These are phyloP conservation scores for Hafferia zeledoni DNA, from an alignment of 2,797 vertebrate genomes.

Conservation along the genomic window DNA sequence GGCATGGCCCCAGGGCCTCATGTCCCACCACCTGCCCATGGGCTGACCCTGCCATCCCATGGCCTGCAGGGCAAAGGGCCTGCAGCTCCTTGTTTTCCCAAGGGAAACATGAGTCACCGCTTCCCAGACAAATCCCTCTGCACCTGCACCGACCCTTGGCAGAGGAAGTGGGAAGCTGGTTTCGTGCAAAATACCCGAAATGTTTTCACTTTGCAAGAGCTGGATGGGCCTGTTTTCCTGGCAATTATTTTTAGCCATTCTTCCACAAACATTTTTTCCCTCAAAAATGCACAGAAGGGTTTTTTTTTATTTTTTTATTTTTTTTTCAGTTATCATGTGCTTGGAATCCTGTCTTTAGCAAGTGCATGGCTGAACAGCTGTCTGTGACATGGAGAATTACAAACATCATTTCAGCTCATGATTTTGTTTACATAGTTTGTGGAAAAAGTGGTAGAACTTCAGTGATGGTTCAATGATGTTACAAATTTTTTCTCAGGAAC, in stretches of 20 bases:
- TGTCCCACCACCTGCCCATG: neutral
- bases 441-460: slow-evolving; percentile 24
- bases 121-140: neutral
- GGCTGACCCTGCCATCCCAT: neutral
- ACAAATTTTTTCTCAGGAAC: neutral
- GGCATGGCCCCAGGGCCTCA: neutral
- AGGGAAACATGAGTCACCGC: neutral
- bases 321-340: neutral
- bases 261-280: neutral
- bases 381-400: slow-evolving; percentile 35
- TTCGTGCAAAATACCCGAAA: slow-evolving; percentile 15
- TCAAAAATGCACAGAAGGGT: neutral
- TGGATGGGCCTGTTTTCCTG: neutral
- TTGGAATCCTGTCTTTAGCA: slow-evolving; percentile 46
- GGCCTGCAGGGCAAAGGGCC: neutral
- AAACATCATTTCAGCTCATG: slow-evolving; percentile 21
- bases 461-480: neutral
- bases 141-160: neutral
- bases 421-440: slow-evolving; percentile 48
- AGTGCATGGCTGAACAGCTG: slow-evolving; percentile 49
- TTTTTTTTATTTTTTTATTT: neutral
- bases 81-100: neutral
- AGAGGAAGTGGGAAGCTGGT: neutral
- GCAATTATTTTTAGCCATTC: slow-evolving; percentile 45
- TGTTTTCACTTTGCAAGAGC: slow-evolving; percentile 29